phyloP scores from a whole-genome alignment of 2,888 invertebrate genomes.

The Dichetophora obliterata region DNA sequence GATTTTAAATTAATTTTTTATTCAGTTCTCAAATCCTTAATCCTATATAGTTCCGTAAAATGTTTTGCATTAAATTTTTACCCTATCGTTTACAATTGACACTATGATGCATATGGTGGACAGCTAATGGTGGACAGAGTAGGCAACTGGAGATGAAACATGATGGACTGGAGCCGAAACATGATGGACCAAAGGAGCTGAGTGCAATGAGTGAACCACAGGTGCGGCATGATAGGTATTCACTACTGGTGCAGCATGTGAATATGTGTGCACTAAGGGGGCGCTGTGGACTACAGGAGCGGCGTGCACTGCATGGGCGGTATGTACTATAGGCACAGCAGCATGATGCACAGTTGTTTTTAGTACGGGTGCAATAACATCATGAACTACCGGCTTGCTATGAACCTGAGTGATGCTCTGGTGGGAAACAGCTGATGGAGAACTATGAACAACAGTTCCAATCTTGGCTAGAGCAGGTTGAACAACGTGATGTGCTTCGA shows the following conservation, averaged over 20 bases:
- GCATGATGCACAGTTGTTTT: conserved; percentile 42
- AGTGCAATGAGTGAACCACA: conserved; percentile 48
- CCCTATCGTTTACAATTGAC: too few species aligned
- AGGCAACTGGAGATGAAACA: conserved; percentile 36
- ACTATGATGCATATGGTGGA: neutral
- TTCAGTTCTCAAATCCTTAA: too few species aligned
- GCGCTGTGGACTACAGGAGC: conserved; percentile 28
- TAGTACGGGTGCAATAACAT: conserved; percentile 49
- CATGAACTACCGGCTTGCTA: conserved; percentile 55
- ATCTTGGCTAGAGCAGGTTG: conserved; percentile 53
- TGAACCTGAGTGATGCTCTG: conserved; percentile 41
- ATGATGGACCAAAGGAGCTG: conserved; percentile 42
- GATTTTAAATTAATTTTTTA: too few species aligned
- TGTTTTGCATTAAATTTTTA: too few species aligned
- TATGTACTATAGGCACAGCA: conserved; percentile 37
- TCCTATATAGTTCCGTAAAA: too few species aligned
- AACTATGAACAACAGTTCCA: conserved; percentile 53
- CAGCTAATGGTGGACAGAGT: conserved; percentile 55
- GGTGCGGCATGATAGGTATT: conserved; percentile 32
- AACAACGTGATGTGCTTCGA: conserved; percentile 45
- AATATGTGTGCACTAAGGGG: conserved; percentile 12
- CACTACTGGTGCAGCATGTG: too few species aligned
- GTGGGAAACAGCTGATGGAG: conserved; percentile 64
- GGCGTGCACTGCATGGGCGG: conserved; percentile 21
- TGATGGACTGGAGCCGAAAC: neutral